Conservation (phyloP, 2,797 vertebrate species). For the Graptemys geographica region DNA sequence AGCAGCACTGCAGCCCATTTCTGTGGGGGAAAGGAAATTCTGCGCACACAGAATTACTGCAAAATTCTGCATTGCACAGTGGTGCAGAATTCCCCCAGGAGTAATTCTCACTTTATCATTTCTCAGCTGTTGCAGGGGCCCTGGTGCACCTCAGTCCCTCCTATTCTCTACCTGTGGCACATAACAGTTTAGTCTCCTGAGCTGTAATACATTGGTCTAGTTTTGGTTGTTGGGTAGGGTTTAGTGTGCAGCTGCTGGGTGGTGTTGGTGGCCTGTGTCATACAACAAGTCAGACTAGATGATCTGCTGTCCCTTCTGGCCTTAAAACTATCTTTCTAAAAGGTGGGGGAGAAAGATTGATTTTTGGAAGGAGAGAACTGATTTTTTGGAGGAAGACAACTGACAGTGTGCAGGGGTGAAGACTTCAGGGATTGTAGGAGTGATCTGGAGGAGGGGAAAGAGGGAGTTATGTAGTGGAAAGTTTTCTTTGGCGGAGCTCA, state of each 20-base stretch:
- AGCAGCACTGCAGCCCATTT: no score
- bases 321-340: background rate
- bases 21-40: no score
- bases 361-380: background rate
- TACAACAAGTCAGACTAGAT: background rate
- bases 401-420: background rate
- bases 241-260: background rate
- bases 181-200: background rate
- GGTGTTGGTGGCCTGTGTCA: background rate
- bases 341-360: background rate
- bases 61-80: no score
- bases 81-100: no score
- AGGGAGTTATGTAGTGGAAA: constrained; percentile 8
- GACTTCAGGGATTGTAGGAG: constrained; percentile 4
- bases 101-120: background rate
- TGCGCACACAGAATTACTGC: no score
- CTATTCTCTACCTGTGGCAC: background rate
- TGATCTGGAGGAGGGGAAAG: background rate
- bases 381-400: background rate
- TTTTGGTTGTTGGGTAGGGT: background rate
- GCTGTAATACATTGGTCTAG: background rate
- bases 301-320: background rate
- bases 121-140: background rate
- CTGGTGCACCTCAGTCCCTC: background rate
- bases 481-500: constrained; percentile 42